Conservation (phyloP, 1,140 invertebrate genomes). For the Potamilus streckersoni region DNA sequence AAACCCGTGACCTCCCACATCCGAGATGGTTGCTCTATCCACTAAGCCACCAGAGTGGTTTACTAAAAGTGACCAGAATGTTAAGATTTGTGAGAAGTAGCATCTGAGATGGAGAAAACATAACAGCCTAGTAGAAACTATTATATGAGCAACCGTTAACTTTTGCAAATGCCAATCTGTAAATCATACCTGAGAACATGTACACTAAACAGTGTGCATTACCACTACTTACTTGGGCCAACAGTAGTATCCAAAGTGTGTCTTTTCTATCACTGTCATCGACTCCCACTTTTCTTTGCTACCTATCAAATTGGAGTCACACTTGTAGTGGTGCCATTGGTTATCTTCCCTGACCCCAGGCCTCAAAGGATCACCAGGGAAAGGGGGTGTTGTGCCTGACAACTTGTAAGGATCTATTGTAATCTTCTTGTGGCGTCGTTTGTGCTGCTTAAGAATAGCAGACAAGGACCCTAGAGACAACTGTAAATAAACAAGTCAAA, state of each 20-base stretch:
- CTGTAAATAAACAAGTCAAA: not conserved
- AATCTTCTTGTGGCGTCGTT: constrained; percentile 77
- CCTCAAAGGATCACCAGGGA: constrained; percentile 2
- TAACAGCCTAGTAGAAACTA: too few species aligned
- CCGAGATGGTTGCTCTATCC: too few species aligned
- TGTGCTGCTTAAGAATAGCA: constrained; percentile 82
- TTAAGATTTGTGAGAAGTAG: too few species aligned
- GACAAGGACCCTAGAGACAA: constrained; percentile 60
- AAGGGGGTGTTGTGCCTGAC: constrained; percentile 25
- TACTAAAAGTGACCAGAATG: too few species aligned
- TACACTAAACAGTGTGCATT: too few species aligned
- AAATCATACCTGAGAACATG: too few species aligned
- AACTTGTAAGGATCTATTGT: constrained; percentile 70
- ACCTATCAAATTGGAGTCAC: constrained; percentile 69
- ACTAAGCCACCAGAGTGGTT: too few species aligned
- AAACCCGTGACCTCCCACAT: too few species aligned
- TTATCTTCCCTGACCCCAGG: constrained; percentile 77
- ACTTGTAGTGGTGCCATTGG: constrained; percentile 79
- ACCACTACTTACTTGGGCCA: constrained; percentile 78
- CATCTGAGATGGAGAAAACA: too few species aligned
- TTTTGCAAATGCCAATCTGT: too few species aligned
- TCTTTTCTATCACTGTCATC: constrained; percentile 77
- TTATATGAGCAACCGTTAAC: too few species aligned
- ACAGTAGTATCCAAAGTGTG: constrained; percentile 80
- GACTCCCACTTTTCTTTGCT: constrained; percentile 81